phyloP scores from a whole-genome alignment of 30 jellyfish, hydroid and myxozoan species.

The Aurelia aurita complex sp. Pacific region DNA sequence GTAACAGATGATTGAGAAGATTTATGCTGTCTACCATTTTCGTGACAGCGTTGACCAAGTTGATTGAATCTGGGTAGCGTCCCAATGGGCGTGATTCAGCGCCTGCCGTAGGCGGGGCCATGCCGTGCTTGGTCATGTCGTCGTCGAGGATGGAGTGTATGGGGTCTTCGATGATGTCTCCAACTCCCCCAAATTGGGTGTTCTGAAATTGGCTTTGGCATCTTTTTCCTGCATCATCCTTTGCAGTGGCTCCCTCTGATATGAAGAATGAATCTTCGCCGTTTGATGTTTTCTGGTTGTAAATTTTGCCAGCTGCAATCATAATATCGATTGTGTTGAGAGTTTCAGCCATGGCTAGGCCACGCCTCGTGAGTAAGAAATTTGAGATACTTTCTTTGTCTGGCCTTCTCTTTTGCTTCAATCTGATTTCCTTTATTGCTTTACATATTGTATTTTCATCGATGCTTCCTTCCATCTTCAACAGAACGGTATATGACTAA shows the following conservation, averaged over 20 bases:
- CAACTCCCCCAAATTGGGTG: too few relatives aligned
- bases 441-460: slow-evolving; percentile 13
- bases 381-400: slow-evolving; percentile 8
- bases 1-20: neutral
- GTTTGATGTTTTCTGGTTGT: slow-evolving; percentile 7
- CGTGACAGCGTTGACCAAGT: slow-evolving; percentile 13
- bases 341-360: neutral
- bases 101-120: too few relatives aligned
- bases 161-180: too few relatives aligned
- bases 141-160: too few relatives aligned
- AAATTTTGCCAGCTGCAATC: slow-evolving; percentile 13
- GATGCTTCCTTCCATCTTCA: slow-evolving; percentile 12
- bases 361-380: slow-evolving; percentile 4
- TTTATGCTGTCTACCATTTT: slow-evolving; percentile 18
- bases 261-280: slow-evolving; percentile 12
- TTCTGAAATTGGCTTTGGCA: too few relatives aligned
- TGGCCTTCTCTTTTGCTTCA: slow-evolving; percentile 15
- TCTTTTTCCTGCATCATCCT: neutral
- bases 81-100: slow-evolving; percentile 7
- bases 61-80: slow-evolving; percentile 12
- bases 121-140: too few relatives aligned
- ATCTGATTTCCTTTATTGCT: slow-evolving; percentile 13
- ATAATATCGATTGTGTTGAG: slow-evolving; percentile 8
- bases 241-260: neutral
- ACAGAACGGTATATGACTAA: neutral